Evolutionary conservation across 2,113 vertebrate species (phyloP), one percentile per base, ranked within the genome.

Genomic region (Bubalus kerabau): DNA sequence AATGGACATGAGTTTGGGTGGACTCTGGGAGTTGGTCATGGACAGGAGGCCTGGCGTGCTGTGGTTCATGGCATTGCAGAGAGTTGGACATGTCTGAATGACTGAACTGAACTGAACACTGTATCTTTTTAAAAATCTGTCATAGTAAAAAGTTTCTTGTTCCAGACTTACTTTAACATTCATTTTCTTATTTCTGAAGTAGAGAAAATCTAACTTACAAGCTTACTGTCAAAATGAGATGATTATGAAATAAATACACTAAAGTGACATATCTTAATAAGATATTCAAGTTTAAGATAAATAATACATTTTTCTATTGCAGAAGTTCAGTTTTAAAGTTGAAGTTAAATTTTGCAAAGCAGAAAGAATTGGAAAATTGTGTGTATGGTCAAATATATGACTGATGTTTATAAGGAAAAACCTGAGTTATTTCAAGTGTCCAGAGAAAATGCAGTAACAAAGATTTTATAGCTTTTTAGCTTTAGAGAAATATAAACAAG

Each of bases 31-130:
- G 4, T 21, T 36, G 64, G 32, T 67, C 16, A 36, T 67, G 8
- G 32, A 67, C 64, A 67, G 64, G 64, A 67, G 32, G 32, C 64
- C 17, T 21, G 32, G 32, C 0, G 1, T 67, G 64, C 64, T 67
- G 17, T 0, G 2, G 32, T 67, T 19, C 32, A 36, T 36, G 64
- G 64, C 4, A 4, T n/a, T 9, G 32, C 32, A 67, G n/a, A 36
- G 8, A 67, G 64, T 36, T 1, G 1, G 17, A 36, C 17, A 11
- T 0, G 0, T 21, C n/a, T 71, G 64, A 71, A n/a, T 0, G 2
- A 71, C 32, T 67, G 17, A 67, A 67, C 32, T n/a, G 32, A 67
- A 67, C 2, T 36, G 64, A 71, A 36, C n/a, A 24, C 40, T 48
- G 3, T 64, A 46, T 74, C 11, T 86, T 90, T 46, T 32, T 59